Percentiles rank a stretch among this genome's conserved stretches.
phyloP scores from a whole-genome alignment of 2,797 vertebrate species.

The Gymnopithys bicolor region DNA sequence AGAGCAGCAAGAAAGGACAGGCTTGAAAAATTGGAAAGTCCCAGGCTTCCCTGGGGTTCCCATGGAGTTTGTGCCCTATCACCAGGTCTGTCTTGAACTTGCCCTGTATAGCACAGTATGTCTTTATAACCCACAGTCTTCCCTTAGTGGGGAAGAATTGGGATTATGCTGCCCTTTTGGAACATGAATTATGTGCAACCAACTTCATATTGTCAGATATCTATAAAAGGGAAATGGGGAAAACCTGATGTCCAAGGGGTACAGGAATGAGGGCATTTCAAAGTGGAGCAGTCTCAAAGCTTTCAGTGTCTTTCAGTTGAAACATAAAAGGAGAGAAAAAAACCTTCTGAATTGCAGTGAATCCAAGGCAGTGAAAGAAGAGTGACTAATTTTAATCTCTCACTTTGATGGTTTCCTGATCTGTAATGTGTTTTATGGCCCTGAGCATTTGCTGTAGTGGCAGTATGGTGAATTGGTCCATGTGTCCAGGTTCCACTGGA shows the following conservation, averaged over 20 bases:
- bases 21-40: background rate
- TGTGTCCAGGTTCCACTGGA: background rate
- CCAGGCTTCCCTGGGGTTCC: background rate
- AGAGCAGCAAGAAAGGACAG: background rate
- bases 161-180: background rate
- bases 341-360: background rate
- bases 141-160: background rate
- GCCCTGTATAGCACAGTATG: background rate
- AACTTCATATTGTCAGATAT: background rate
- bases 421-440: constrained; percentile 17
- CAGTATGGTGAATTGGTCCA: constrained; percentile 27
- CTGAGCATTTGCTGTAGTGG: constrained; percentile 12
- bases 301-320: background rate
- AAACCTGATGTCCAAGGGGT: background rate
- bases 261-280: background rate
- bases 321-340: background rate
- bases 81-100: background rate
- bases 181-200: background rate
- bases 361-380: background rate
- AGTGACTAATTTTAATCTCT: background rate
- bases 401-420: constrained; percentile 17
- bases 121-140: background rate
- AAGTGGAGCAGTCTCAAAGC: background rate
- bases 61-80: background rate
- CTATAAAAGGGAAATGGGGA: background rate